Base-by-base conservation (phyloP, 2,113 vertebrate species). In the Naja naja region DNA sequence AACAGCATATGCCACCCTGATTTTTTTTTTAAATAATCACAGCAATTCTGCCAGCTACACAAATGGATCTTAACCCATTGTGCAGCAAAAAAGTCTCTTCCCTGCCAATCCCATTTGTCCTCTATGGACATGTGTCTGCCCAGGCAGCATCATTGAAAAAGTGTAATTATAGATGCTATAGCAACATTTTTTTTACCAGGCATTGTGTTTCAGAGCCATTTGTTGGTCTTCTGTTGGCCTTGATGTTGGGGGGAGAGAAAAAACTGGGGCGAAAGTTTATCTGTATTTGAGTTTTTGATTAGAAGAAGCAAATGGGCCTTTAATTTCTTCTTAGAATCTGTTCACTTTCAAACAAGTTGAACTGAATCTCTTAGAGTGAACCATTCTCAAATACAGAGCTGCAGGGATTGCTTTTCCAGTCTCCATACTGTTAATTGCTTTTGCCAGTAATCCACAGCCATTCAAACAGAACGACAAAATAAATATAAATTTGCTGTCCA, bases 1-100 rank as follows among this genome's bases (percentile, higher is more conserved):
- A 97, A 97, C 97, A 97, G 97, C 98, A 98, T 98, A 98, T 98
- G 98, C 97, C 96, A 96, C 97, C 96, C 97, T 98, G 97, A 98
- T 91, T 98, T 88, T 12, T 91, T 85, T 34, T 39, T 39, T 91
- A 97, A 98, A 98, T 97, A 98, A 97, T 97, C 94, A 96, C 96
- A 94, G 97, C 97, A 97, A 96, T 97, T 97, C 96, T 97, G 96
- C 96, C 94, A 92, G 96, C 95, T 92, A 94, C 95, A 95, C 95
- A 96, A 96, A 97, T 95, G 92, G 87, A 96, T 94, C 95, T 96
- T 95, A 43, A 93, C 93, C 96, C 96, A 92, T 91, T 94, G 96
- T 49, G 0, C 96, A 96, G 95, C 94, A 91, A 27, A 74, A 56
- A 89, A 85, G 34, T 94, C 95, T 53, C 92, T 96, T 96, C 95